Base-by-base conservation (phyloP, 2,113 vertebrate genomes). In the Nyctibius bracteatus region DNA sequence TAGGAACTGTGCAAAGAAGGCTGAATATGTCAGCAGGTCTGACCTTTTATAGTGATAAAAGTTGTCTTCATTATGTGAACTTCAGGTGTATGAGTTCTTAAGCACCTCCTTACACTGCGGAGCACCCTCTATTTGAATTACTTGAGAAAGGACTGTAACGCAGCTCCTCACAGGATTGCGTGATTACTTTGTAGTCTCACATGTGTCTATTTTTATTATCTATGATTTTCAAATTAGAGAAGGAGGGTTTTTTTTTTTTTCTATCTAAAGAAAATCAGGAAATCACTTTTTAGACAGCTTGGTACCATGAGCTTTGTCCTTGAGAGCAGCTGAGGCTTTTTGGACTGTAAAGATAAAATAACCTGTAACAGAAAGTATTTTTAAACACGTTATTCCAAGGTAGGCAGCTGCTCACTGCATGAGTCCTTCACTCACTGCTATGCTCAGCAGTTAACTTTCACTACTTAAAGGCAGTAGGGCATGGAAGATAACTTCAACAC, bases 331-430 rank as follows among this genome's bases (percentile, higher is more conserved):
- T 86, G 92, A 97, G 88, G 78, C 51, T 86, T 97, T 94, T n/a
- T 96, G 93, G 86, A 72, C 51, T 96, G 83, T 71, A 73, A 73
- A 97, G 91, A 39, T 90, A 94, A 90, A 94, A 96, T 96, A 97
- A 92, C 91, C 94, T 97, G 89, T 81, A 95, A 52, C 52, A 61
- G 94, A 95, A 94, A 90, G 89, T 95, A 88, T 96, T 98, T 98
- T 97, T 96, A 95, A 98, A 94, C 96, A 97, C 91, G 95, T 96
- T 97, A 94, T 96, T 94, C 79, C 89, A 88, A 68, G 84, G 94
- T 62, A 96, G 88, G 70, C 98, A 98, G 97, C 95, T 98, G 97
- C 93, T 97, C 96, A 7, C 96, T 67, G 96, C 62, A 24, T 73
- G 97, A 89, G 52, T 65, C 94, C 86, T 95, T 87, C 86, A 41